Conservation (phyloP, 2,888 invertebrate species). For the Pachymerium ferrugineum region DNA sequence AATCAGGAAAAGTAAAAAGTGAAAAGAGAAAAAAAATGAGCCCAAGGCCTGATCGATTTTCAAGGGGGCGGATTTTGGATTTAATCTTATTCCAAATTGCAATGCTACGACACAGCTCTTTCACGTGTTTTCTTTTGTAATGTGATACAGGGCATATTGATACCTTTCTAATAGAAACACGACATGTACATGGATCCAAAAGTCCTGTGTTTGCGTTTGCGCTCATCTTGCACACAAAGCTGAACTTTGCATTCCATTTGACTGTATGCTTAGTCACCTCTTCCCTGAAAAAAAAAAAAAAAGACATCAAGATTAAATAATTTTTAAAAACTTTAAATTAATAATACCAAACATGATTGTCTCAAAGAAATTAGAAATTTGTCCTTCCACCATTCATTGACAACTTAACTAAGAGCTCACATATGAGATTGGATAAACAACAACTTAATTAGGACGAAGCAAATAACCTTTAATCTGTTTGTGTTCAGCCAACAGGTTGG, state of each 20-base stretch:
- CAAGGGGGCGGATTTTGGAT: background rate
- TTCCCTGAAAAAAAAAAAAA: conserved; percentile 60
- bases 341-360: too few relatives aligned
- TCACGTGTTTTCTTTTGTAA: too few relatives aligned
- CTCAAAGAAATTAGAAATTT: too few relatives aligned
- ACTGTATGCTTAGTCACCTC: conserved; percentile 91
- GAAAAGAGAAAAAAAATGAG: background rate
- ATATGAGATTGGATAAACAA: too few relatives aligned
- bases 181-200: conserved; percentile 83
- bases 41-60: background rate
- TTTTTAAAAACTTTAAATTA: too few relatives aligned
- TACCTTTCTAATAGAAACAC: conserved; percentile 92
- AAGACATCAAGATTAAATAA: background rate
- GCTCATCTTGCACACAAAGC: conserved; percentile 93
- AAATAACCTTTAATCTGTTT: too few relatives aligned
- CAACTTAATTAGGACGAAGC: too few relatives aligned
- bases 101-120: background rate
- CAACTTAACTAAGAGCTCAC: too few relatives aligned
- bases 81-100: background rate
- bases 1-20: too few relatives aligned
- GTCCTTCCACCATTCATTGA: too few relatives aligned
- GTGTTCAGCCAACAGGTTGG: too few relatives aligned
- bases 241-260: conserved; percentile 84
- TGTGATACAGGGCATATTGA: conserved; percentile 38
- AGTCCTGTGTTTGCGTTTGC: conserved; percentile 92